Percentiles rank a stretch among this genome's conserved stretches.
Evolutionary conservation across 2,113 vertebrate genomes (phyloP).

Genomic region (Xiphophorus maculatus): DNA sequence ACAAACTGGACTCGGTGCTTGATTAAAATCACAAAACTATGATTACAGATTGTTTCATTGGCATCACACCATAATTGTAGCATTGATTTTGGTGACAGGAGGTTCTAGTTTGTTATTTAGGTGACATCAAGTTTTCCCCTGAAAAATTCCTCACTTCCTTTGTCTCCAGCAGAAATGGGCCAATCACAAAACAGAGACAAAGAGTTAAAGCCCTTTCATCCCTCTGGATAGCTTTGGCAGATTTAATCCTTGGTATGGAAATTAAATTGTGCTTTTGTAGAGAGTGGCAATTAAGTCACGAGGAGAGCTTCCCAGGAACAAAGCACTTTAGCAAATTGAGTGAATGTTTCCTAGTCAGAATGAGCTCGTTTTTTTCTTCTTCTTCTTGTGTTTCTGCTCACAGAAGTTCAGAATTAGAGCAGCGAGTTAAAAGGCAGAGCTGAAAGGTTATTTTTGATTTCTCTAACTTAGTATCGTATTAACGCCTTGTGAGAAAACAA

Average conservation of each 20-base stretch:
- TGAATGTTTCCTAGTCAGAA: slow-evolving; percentile 57
- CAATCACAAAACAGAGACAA: slow-evolving; percentile 39
- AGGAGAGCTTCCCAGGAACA: slow-evolving; percentile 60
- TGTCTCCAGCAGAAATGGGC: slow-evolving; percentile 31
- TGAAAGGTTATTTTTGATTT: not conserved
- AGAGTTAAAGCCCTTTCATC: slow-evolving; percentile 38
- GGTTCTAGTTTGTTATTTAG: slow-evolving; percentile 12
- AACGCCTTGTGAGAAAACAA: slow-evolving; percentile 6
- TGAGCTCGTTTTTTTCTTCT: slow-evolving; percentile 26
- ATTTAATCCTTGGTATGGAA: slow-evolving; percentile 67
- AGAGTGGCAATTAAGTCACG: slow-evolving; percentile 77
- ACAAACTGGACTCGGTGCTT: not conserved
- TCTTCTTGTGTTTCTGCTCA: slow-evolving; percentile 39
- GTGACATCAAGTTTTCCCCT: slow-evolving; percentile 26
- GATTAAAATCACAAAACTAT: not conserved
- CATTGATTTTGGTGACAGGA: not conserved
- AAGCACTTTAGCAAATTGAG: slow-evolving; percentile 78
- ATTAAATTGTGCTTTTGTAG: slow-evolving; percentile 74
- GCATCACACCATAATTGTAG: not conserved
- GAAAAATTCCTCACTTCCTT: slow-evolving; percentile 18
- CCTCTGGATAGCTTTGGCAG: slow-evolving; percentile 20
- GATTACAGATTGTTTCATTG: not conserved
- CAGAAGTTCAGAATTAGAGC: slow-evolving; percentile 32
- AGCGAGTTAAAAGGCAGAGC: slow-evolving; percentile 13
- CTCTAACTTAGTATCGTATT: not conserved